A percentile compares a stretch with the other conserved stretches of the same genome.
Evolutionary conservation across 2,888 invertebrate species (phyloP).

Genomic region (Choristoneura rosaceana): DNA sequence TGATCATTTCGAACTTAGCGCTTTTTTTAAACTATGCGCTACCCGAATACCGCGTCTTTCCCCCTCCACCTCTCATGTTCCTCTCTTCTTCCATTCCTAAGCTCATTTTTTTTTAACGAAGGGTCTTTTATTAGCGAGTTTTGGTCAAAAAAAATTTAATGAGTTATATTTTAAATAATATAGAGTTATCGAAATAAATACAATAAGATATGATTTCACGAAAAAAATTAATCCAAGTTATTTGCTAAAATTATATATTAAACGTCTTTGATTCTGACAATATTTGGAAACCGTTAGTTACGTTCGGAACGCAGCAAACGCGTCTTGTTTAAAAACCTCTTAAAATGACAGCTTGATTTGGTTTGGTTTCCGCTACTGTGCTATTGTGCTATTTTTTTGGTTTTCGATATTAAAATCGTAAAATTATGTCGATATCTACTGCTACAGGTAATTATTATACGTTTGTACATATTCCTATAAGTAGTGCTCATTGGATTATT

Average conservation of each 20-base stretch:
- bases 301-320: constrained; percentile 61
- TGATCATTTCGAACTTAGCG: constrained; percentile 57
- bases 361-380: constrained; percentile 86
- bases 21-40: constrained; percentile 59
- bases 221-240: neutral
- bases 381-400: constrained; percentile 83
- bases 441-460: constrained; percentile 77
- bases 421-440: constrained; percentile 82
- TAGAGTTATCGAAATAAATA: neutral
- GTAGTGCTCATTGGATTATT: constrained; percentile 50
- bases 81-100: constrained; percentile 65
- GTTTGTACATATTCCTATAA: constrained; percentile 52
- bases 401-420: constrained; percentile 73
- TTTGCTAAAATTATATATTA: neutral
- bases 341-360: constrained; percentile 84
- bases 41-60: constrained; percentile 75
- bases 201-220: constrained; percentile 31
- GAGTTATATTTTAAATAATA: neutral
- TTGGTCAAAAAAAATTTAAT: constrained; percentile 26
- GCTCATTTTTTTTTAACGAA: constrained; percentile 62
- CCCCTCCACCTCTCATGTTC: constrained; percentile 63
- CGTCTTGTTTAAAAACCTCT: constrained; percentile 66
- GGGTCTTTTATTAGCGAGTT: constrained; percentile 62
- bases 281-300: constrained; percentile 22
- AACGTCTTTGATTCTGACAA: neutral